Conservation (phyloP, 2,797 vertebrate species). For the Micropoecilia bifurca region DNA sequence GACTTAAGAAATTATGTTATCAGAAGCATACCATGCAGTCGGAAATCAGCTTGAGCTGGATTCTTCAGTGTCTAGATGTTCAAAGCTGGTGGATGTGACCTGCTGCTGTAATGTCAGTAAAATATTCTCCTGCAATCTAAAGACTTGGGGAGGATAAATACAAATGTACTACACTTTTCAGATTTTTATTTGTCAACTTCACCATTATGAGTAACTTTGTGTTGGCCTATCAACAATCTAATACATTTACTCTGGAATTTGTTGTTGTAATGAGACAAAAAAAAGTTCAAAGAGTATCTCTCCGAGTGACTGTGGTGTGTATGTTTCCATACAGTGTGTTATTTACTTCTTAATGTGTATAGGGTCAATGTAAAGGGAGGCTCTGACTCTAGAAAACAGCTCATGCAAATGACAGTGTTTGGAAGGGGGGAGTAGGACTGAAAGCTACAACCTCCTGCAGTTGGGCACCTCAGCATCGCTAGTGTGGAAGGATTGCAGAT, state of each 20-base stretch:
- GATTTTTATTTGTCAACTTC: background rate
- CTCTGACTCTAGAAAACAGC: conserved; percentile 65
- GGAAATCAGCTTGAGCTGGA: background rate
- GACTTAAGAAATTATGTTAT: background rate
- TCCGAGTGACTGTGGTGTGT: background rate
- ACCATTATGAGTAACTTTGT: background rate
- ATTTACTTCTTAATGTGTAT: conserved; percentile 5
- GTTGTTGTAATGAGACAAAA: conserved; percentile 6
- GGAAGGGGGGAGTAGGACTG: conserved; percentile 63
- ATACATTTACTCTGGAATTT: background rate
- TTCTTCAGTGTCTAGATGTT: background rate
- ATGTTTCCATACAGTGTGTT: conserved; percentile 1
- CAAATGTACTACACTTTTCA: background rate
- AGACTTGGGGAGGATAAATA: background rate
- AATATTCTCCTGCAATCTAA: background rate
- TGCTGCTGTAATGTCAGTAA: background rate
- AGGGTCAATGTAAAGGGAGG: conserved; percentile 58
- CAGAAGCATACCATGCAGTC: background rate
- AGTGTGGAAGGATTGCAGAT: conserved; percentile 92
- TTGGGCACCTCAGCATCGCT: conserved; percentile 83
- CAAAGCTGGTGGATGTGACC: background rate
- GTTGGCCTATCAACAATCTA: background rate
- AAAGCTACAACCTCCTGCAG: conserved; percentile 72
- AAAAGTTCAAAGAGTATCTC: background rate
- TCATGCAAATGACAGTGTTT: conserved; percentile 62